Conservation (phyloP, 2,797 vertebrate species). For the Ciconia nigra region DNA sequence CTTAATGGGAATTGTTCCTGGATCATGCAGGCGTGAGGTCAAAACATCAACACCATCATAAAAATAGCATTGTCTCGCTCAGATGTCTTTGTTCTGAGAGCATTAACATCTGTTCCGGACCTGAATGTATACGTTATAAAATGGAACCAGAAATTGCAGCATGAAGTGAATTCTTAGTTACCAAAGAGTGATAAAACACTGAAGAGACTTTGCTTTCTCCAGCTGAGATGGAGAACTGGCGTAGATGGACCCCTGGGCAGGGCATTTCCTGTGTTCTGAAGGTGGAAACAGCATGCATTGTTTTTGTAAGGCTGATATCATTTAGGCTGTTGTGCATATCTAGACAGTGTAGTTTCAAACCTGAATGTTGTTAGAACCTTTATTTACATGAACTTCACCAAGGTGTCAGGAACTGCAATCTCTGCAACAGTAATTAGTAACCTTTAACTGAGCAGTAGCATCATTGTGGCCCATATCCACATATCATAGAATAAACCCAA, state of each 20-base stretch:
- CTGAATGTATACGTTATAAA: background rate
- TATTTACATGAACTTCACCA: background rate
- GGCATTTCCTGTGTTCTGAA: background rate
- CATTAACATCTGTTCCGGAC: background rate
- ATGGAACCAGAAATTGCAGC: background rate
- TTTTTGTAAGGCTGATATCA: background rate
- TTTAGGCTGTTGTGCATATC: background rate
- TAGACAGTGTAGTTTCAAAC: background rate
- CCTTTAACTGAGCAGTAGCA: background rate
- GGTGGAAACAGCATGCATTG: background rate
- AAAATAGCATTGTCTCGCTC: background rate
- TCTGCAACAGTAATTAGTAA: background rate
- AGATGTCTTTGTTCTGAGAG: background rate
- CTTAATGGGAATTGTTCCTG: constrained; percentile 34
- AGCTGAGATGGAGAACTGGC: background rate
- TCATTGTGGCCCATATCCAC: background rate
- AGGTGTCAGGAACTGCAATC: background rate
- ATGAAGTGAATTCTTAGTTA: background rate
- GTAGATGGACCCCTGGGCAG: background rate
- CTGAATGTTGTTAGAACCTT: background rate
- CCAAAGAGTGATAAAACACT: background rate
- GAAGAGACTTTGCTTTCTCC: background rate
- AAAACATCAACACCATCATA: background rate
- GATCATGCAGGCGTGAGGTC: background rate
- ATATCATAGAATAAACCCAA: background rate